Evolutionary conservation across 2,113 vertebrate species (phyloP).

Genomic region (Terrapene triunguis): DNA sequence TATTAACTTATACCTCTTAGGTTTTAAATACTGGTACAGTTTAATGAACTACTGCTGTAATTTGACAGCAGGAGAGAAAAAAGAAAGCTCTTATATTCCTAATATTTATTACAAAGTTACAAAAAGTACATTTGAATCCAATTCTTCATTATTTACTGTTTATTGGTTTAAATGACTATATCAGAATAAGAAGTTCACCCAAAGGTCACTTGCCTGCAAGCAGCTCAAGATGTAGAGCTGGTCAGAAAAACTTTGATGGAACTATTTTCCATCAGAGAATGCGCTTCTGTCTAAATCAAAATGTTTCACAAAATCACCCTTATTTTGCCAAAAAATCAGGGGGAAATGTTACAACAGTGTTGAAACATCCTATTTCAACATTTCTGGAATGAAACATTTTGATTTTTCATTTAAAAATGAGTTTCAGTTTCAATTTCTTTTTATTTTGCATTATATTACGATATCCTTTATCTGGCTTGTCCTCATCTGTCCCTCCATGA

Average conservation of each 20-base stretch:
- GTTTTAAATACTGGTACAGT: not conserved
- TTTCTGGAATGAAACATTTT: not conserved
- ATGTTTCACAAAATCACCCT: rapidly evolving
- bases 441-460: not conserved
- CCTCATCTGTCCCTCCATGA: too few relatives aligned
- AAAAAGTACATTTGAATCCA: not conserved
- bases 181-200: not conserved
- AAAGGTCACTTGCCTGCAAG: conserved; percentile 33
- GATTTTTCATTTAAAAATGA: not conserved
- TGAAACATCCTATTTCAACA: not conserved
- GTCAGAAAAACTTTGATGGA: not conserved
- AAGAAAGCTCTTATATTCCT: not conserved
- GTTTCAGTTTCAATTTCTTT: not conserved
- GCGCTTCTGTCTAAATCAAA: not conserved
- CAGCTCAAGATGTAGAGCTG: not conserved
- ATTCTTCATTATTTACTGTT: not conserved
- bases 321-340: not conserved
- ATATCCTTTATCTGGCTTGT: not conserved
- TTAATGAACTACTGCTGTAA: not conserved
- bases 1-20: not conserved
- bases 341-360: not conserved
- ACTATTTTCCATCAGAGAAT: not conserved
- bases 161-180: not conserved
- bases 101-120: not conserved
- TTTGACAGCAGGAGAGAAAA: not conserved